Evolutionary conservation across 2,888 invertebrate genomes (phyloP), one percentile per base, ranked within the genome.

Genomic region (Heliconius aoede): DNA sequence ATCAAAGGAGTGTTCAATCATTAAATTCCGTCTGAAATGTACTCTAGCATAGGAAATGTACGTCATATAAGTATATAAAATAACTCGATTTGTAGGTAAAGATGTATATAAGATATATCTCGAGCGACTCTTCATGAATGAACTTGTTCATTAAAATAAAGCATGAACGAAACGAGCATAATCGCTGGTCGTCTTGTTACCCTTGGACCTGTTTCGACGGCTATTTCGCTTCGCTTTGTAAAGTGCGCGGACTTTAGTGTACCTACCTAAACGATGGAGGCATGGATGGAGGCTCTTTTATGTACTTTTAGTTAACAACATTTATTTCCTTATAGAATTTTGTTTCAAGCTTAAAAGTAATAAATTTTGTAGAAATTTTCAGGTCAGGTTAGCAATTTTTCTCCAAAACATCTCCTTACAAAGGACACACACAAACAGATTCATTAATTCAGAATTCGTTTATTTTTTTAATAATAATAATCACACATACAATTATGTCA

Each of bases 121-220:
- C 18, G 15, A 46, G 46, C 13, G 51, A 18, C 51, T 55, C 83
- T 83, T 85, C 85, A 85, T 89, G 87, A 88, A 89, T 89, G 89
- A 85, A 85, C 74, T 78, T 81, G 82, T 81, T 81, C 82, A 78
- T 80, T 76, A 82, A 85, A 85, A 84, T 83, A 84, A 85, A 83
- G 84, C 83, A 82, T 84, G 84, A 83, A 84, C 67, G 60, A 67
- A 36, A 65, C 15, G 15, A 13, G n/a, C 30, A n/a, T 85, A 85
- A 85, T 87, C 26, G 21, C 26, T 26, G 26, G 28, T 68, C 28
- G 28, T 87, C 32, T 89, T 89, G 85, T 89, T 90, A 86, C 86
- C 84, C 80, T 76, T 79, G 81, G 88, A 85, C 86, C 86, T 84
- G 86, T 85, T 85, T 74, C 32, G 58, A 36, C 30, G 46, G 67